Percentiles rank a stretch among this genome's conserved stretches.
These are phyloP conservation scores for Phortica okadai DNA, from an alignment of 2,888 invertebrate genomes.

Conservation along the genomic window DNA sequence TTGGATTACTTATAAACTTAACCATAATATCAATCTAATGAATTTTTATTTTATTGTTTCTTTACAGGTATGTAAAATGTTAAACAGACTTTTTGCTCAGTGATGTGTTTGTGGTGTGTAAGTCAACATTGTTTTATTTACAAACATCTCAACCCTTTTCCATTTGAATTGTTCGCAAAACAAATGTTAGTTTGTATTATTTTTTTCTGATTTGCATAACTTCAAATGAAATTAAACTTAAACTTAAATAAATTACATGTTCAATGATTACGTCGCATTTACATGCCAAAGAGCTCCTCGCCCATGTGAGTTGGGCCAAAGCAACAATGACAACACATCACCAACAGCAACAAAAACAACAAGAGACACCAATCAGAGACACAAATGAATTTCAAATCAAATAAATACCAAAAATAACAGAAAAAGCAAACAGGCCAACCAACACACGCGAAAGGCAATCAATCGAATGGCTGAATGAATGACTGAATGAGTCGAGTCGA, in stretches of 20 bases:
- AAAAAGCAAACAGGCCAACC: constrained; percentile 1
- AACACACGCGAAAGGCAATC: constrained; percentile 8
- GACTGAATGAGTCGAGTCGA: constrained; percentile 18
- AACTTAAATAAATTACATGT: constrained; percentile 38
- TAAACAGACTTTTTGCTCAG: neutral
- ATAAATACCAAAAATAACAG: constrained; percentile 22
- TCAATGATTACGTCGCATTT: constrained; percentile 32
- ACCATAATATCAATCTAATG: too few relatives aligned
- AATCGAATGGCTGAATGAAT: constrained; percentile 26
- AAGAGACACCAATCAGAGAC: constrained; percentile 11
- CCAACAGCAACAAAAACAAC: neutral
- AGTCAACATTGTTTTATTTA: neutral
- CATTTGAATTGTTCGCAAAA: neutral
- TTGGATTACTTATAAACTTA: too few relatives aligned
- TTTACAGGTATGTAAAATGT: constrained; percentile 17
- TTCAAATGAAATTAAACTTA: constrained; percentile 34
- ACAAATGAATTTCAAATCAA: constrained; percentile 30
- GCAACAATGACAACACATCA: neutral
- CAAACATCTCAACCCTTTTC: neutral
- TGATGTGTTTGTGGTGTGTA: constrained; percentile 5
- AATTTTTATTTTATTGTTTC: neutral
- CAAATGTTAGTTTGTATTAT: too few relatives aligned
- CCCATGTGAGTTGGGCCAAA: constrained; percentile 10
- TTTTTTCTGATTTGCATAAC: neutral
- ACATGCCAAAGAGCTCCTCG: constrained; percentile 24